phyloP scores from a whole-genome alignment of 2,888 invertebrate species.

The Pseudococcus longispinus region DNA sequence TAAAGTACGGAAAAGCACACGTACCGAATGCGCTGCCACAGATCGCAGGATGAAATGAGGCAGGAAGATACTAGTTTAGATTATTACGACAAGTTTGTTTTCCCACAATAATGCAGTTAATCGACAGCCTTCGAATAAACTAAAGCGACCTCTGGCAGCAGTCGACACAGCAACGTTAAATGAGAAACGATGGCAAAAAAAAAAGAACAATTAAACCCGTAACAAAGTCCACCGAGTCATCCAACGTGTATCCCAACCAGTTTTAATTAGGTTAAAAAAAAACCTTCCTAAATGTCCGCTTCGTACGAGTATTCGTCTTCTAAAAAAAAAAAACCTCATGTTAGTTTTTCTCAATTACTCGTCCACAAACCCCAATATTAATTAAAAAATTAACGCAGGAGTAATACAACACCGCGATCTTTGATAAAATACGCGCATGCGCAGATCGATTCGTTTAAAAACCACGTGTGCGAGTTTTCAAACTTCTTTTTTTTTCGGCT shows the following conservation, averaged over 20 bases:
- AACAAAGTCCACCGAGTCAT: neutral
- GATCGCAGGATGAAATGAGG: conserved; percentile 46
- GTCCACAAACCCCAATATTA: neutral
- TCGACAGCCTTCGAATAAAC: conserved; percentile 54
- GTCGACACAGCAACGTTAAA: neutral
- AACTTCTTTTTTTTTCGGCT: neutral
- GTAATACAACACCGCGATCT: neutral
- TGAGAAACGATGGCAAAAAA: conserved; percentile 28
- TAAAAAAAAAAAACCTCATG: neutral
- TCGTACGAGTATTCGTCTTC: neutral
- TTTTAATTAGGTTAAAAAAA: conserved; percentile 31
- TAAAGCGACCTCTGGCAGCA: conserved; percentile 49
- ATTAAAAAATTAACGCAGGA: neutral
- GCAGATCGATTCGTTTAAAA: neutral
- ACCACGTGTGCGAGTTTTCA: neutral
- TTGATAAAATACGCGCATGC: neutral
- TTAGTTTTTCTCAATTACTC: neutral
- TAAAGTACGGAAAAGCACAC: conserved; percentile 33
- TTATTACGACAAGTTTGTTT: conserved; percentile 55
- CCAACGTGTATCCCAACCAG: conserved; percentile 1
- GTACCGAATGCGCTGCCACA: conserved; percentile 11
- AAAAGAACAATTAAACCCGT: conserved; percentile 37
- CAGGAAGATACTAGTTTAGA: conserved; percentile 55
- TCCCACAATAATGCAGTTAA: conserved; percentile 54
- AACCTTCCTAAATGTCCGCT: neutral